A percentile compares a stretch with the other conserved stretches of the same genome.
These are phyloP conservation scores for Plodia interpunctella DNA, from an alignment of 1,140 invertebrate genomes.

Conservation along the genomic window DNA sequence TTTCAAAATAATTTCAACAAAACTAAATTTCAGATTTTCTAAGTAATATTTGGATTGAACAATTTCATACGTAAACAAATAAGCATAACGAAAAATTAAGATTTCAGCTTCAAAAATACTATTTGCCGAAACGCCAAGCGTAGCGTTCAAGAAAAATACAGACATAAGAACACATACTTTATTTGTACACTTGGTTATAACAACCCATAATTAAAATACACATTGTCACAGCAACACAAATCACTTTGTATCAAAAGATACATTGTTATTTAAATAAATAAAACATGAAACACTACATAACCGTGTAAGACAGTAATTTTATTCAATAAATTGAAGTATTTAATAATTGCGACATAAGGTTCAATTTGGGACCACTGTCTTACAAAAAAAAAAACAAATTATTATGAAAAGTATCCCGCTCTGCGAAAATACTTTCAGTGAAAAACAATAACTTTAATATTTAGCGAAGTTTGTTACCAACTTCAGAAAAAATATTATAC, in stretches of 20 bases:
- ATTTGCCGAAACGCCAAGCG: background rate
- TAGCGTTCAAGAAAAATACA: background rate
- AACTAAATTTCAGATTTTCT: too few relatives aligned
- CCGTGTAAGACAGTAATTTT: background rate
- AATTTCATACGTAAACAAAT: background rate
- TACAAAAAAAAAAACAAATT: background rate
- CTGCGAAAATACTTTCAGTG: background rate
- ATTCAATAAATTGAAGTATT: background rate
- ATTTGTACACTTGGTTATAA: slow-evolving; percentile 24
- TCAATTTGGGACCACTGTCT: background rate
- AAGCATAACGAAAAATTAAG: background rate
- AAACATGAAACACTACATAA: slow-evolving; percentile 6
- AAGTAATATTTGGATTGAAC: too few relatives aligned
- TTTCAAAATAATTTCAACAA: too few relatives aligned
- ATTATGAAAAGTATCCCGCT: background rate
- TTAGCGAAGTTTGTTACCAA: too few relatives aligned
- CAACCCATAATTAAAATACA: slow-evolving; percentile 29
- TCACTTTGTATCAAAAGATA: slow-evolving; percentile 68
- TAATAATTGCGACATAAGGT: background rate
- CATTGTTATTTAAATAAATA: slow-evolving; percentile 46
- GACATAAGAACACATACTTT: background rate
- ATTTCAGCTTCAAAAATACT: background rate
- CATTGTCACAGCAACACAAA: slow-evolving; percentile 67
- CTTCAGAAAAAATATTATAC: too few relatives aligned
- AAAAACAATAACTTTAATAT: background rate